phyloP scores from a whole-genome alignment of 2,888 invertebrate species.

The Tiphia femorata region DNA sequence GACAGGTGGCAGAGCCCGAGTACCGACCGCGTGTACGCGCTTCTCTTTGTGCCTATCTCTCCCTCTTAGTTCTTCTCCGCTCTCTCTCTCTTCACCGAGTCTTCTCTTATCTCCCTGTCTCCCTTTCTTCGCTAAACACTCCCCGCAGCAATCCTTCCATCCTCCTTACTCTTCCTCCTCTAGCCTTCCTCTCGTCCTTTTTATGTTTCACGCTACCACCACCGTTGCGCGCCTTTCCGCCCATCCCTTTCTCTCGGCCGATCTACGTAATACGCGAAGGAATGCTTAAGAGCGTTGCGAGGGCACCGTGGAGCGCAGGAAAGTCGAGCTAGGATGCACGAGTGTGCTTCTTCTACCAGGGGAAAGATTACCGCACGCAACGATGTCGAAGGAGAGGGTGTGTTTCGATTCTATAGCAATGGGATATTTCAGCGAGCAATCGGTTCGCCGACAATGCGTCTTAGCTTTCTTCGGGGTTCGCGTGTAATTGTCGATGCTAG shows the following conservation, averaged over 20 bases:
- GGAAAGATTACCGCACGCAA: slow-evolving; percentile 32
- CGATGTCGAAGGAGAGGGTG: slow-evolving; percentile 27
- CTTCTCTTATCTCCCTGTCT: neutral
- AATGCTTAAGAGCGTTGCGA: slow-evolving; percentile 9
- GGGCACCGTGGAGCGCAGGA: neutral
- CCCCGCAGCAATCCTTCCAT: too few species aligned
- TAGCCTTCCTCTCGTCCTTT: slow-evolving; percentile 1
- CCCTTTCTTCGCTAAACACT: neutral
- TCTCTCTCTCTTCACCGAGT: neutral
- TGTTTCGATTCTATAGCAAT: too few species aligned
- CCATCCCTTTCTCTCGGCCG: neutral
- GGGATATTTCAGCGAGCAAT: too few species aligned
- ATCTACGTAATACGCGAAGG: slow-evolving; percentile 20
- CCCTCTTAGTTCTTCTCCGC: slow-evolving; percentile 18
- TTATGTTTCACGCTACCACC: too few species aligned
- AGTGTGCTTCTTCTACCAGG: neutral
- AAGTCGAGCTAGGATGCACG: neutral
- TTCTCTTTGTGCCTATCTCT: slow-evolving; percentile 34
- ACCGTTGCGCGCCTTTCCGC: slow-evolving; percentile 10
- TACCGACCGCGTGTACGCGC: slow-evolving; percentile 17
- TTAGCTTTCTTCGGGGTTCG: too few species aligned
- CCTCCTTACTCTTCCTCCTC: slow-evolving; percentile 1
- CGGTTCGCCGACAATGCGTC: too few species aligned
- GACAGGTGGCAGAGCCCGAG: slow-evolving; percentile 60
- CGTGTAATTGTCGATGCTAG: too few species aligned